Percentiles rank a stretch among this genome's conserved stretches.
Conservation (phyloP, 2,797 vertebrate genomes). For the Diplodus puntazzo region DNA sequence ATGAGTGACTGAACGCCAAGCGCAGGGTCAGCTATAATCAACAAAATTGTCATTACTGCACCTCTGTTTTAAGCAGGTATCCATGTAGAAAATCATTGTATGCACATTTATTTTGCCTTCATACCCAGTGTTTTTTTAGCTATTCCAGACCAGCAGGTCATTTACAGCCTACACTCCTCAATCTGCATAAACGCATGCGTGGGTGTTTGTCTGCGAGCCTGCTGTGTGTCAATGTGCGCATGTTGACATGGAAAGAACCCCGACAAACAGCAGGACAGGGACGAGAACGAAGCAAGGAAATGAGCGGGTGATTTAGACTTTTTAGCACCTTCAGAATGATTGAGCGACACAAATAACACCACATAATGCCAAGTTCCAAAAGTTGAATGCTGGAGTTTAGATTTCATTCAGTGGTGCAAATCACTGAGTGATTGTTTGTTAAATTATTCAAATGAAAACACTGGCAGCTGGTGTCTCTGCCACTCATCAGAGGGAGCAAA, state of each 20-base stretch:
- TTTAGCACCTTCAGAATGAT: conserved; percentile 12
- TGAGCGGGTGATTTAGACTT: conserved; percentile 8
- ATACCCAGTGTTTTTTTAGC: not conserved
- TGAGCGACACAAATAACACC: conserved; percentile 1
- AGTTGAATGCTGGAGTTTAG: conserved; percentile 23
- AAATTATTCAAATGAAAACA: conserved; percentile 60
- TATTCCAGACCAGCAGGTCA: conserved; percentile 30
- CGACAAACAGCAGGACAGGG: not conserved
- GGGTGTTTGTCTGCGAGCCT: not conserved
- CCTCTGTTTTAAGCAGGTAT: conserved; percentile 15
- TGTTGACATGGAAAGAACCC: not conserved
- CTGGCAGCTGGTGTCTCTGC: conserved; percentile 58
- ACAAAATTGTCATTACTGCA: not conserved
- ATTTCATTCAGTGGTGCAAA: conserved; percentile 16
- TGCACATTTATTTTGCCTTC: conserved; percentile 24
- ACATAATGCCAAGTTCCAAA: conserved; percentile 5
- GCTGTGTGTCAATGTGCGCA: not conserved
- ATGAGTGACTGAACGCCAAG: not conserved
- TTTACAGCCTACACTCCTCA: conserved; percentile 29
- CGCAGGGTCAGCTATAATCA: not conserved
- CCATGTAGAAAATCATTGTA: conserved; percentile 14
- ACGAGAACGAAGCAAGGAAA: not conserved
- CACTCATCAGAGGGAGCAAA: conserved; percentile 41
- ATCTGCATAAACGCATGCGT: conserved; percentile 21
- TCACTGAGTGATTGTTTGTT: conserved; percentile 39